Conservation (phyloP, 2,888 invertebrate genomes). For the Lepidonotus clava region DNA sequence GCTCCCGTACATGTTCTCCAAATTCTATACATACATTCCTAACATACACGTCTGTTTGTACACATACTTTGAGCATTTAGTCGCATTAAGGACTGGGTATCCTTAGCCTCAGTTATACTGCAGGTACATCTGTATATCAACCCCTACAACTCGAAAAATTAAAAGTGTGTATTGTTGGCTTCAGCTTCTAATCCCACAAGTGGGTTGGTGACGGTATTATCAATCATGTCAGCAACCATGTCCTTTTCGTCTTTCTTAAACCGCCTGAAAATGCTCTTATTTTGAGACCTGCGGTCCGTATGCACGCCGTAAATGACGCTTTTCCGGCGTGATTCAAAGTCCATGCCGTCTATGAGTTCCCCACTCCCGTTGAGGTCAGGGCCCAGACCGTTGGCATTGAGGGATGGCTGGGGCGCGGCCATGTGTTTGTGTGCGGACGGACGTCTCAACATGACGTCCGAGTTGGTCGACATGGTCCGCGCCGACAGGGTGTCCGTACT, state of each 20-base stretch:
- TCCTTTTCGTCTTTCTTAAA: conserved; percentile 22
- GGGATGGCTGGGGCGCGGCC: no score
- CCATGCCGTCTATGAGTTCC: neutral
- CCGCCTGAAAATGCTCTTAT: conserved; percentile 6
- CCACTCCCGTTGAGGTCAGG: neutral
- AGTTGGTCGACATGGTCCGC: conserved; percentile 39
- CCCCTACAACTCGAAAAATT: no score
- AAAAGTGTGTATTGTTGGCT: conserved; percentile 20
- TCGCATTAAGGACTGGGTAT: no score
- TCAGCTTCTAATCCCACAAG: neutral
- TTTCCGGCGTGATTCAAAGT: conserved; percentile 49
- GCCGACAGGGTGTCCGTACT: conserved; percentile 44
- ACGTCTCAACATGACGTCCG: conserved; percentile 16
- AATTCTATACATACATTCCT: no score
- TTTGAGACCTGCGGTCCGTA: neutral
- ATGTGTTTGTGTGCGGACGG: neutral
- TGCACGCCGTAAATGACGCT: conserved; percentile 24
- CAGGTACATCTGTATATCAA: no score
- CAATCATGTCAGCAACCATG: neutral
- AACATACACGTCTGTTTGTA: no score
- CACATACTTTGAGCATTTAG: no score
- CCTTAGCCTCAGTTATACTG: no score
- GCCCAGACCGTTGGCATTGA: no score
- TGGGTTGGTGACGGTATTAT: conserved; percentile 30
- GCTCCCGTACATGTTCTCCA: no score